Base-by-base conservation (phyloP, 92 coral and sea anemone genomes). In the Nematostella vectensis region DNA sequence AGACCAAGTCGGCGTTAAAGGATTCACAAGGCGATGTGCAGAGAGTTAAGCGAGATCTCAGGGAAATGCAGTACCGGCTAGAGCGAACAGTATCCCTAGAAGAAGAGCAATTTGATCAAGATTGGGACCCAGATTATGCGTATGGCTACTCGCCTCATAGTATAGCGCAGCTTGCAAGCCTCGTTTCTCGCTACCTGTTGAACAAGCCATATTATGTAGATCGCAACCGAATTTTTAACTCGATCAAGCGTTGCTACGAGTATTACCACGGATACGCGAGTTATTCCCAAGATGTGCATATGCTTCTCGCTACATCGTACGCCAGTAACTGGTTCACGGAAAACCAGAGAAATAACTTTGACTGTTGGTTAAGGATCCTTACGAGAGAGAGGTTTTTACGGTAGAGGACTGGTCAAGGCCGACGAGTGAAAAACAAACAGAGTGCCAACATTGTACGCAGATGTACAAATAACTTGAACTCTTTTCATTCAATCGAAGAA, bases 311-410 rank as follows among this genome's bases (percentile, higher is more conserved):
- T 0, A 79, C 96, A 3, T 56, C 94, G 18, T 87, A 74, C 42
- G 99, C 99, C 0, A 79, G 96, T 40, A 93, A 87, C 74, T 93
- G 99, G 99, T 93, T 93, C 65, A 93, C 87, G 1, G 99, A 93
- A 30, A 83, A 93, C 25, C 99, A 87, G 39, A 61, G 99, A 42
- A 68, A 63, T 21, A 83, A 87, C 67, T 93, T 93, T 43, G 93
- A 93, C 47, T 70, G 72, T 11, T 93, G 99, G 99, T 72, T 93
- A 21, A 78, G 67, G 29, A 71, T 54, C 21, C 38, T 85, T 43
- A 67, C 88, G 10, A 61, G 84, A 15, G 84, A 71, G 38, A 61
- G 95, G 54, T 70, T 75, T 67, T 13, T 85, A 13, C 75, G 67
- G 16, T 67, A 17, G 31, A 55, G 11, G n/a, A 6, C 53, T 37